phyloP scores from a whole-genome alignment of 2,888 invertebrate species.

The Nematopogon swammerdamellus region DNA sequence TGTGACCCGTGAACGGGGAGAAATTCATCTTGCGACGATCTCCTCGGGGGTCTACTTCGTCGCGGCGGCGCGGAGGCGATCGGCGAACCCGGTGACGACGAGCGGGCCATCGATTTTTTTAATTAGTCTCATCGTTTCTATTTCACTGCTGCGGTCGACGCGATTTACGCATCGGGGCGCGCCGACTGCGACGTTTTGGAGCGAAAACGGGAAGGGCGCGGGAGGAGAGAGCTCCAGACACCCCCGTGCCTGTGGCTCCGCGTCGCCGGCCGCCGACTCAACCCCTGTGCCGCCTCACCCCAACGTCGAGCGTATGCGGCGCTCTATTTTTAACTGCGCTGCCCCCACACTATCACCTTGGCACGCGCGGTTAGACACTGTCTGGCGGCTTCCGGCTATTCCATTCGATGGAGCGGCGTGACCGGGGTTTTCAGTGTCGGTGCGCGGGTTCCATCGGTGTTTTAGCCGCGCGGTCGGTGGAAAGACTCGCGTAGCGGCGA shows the following conservation, averaged over 20 bases:
- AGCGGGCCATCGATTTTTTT: too few relatives aligned
- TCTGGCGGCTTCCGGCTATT: not conserved
- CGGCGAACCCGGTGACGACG: not conserved
- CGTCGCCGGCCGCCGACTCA: conserved; percentile 26
- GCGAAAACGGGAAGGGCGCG: too few relatives aligned
- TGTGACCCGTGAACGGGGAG: conserved; percentile 79
- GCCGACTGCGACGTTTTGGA: too few relatives aligned
- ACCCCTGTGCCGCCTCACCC: conserved; percentile 56
- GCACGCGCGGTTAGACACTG: not conserved
- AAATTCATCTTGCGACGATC: conserved; percentile 66
- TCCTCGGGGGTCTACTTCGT: too few relatives aligned
- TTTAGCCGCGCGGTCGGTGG: not conserved
- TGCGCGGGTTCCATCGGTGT: not conserved
- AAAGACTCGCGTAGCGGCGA: not conserved
- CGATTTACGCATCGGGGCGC: too few relatives aligned
- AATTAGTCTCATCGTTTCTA: too few relatives aligned
- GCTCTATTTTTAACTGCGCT: conserved; percentile 53
- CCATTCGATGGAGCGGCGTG: not conserved
- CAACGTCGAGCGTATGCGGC: conserved; percentile 34
- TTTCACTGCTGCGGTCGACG: too few relatives aligned
- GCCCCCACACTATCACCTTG: conserved; percentile 38
- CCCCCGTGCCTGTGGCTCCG: too few relatives aligned
- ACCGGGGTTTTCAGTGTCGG: not conserved
- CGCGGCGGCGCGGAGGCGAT: not conserved
- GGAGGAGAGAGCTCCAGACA: too few relatives aligned